These are phyloP conservation scores for Tauraco erythrolophus DNA, from an alignment of 2,113 vertebrate genomes.

Conservation along the genomic window DNA sequence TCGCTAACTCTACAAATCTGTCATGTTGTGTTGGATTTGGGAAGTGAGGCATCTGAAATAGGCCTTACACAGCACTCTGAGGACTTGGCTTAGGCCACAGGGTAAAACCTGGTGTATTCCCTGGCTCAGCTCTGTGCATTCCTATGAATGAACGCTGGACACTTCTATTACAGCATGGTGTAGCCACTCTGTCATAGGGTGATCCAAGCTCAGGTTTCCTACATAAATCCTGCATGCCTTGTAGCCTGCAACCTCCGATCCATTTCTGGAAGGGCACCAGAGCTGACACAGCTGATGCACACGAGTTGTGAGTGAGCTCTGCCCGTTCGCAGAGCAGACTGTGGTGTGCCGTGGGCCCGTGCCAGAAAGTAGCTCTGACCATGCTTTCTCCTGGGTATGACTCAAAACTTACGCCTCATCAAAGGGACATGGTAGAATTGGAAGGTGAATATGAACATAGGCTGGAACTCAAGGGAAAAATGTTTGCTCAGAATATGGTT, in stretches of 20 bases:
- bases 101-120: not conserved
- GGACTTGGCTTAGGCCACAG: not conserved
- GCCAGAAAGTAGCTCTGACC: not conserved
- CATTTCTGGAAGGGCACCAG: not conserved
- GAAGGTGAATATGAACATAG: not conserved
- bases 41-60: not conserved
- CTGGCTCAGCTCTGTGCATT: not conserved
- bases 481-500: not conserved
- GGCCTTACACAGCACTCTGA: not conserved
- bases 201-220: not conserved
- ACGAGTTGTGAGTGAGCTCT: not conserved
- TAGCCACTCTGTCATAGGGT: not conserved
- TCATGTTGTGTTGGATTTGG: rapidly evolving
- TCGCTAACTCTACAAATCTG: not conserved
- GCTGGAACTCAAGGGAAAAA: not conserved
- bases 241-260: not conserved
- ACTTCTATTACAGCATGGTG: not conserved
- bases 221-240: not conserved
- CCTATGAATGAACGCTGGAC: not conserved
- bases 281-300: not conserved
- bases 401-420: not conserved
- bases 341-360: not conserved
- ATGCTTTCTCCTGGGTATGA: not conserved
- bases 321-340: not conserved
- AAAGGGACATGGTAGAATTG: not conserved